Evolutionary conservation across 1,140 invertebrate genomes (phyloP), one percentile per base, ranked within the genome.

Genomic region (Brachionus rotundiformis): DNA sequence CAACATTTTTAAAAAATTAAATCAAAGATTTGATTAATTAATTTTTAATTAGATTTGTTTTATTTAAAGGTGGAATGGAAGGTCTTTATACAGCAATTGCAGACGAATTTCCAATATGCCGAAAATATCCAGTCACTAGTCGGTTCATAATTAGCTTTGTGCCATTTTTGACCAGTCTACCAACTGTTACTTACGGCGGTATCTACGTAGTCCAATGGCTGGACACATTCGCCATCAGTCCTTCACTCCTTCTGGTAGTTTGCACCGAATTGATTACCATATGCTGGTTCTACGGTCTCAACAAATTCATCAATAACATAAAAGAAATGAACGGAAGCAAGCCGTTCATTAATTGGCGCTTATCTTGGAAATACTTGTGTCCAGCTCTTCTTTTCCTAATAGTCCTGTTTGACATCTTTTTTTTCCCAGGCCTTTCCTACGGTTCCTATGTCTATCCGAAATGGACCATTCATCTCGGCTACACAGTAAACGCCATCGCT

Each of bases 231-330:
- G 81, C 41, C 7, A 73, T 61, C 0, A 61, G 49, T 47, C 65
- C 65, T 33, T 71, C 65, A 2, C 36, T 73, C 16, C 13, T 82
- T 10, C 13, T 82, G 3, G 25, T 82, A 29, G 61, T 68, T 4
- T 39, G 68, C 29, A 23, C 19, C 36, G 81, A 82, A 59, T 1
- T 29, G 1, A n/a, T 82, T 11, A 61, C 63, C 25, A 75, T 71
- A 36, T 19, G 33, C 13, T 82, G 81, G 81, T 71, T 49, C 13
- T 82, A 82, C 39, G 87, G 87, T 54, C 83, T 87, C 19, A 83
- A 86, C 7, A 84, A 85, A n/a, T 86, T 89, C 81, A 85, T 84
- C 44, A 84, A 86, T 10, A 88, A 90, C 71, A 85, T 90, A 19
- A 77, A 88, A 16, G 86, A 87, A 61, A 90, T 90, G 88, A 83